Evolutionary conservation across 2,888 invertebrate genomes (phyloP).

Genomic region (Drosophila fulvimacula): DNA sequence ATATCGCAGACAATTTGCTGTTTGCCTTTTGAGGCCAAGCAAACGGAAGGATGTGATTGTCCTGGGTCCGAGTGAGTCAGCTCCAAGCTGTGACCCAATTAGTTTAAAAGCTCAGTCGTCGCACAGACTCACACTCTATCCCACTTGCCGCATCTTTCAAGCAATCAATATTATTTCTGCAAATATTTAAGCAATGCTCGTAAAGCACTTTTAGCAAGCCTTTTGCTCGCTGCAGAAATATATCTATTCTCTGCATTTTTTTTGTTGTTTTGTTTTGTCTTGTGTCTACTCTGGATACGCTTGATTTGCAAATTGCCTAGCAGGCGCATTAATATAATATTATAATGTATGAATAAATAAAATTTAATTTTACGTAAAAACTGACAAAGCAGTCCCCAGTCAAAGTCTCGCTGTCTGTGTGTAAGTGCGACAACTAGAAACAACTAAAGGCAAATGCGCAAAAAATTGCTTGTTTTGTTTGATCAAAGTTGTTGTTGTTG

Average conservation of each 20-base stretch:
- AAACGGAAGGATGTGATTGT: constrained; percentile 59
- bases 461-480: constrained; percentile 47
- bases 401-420: neutral
- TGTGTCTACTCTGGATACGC: constrained; percentile 25
- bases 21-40: constrained; percentile 53
- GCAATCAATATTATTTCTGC: constrained; percentile 43
- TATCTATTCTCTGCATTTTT: constrained; percentile 10
- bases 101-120: constrained; percentile 46
- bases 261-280: too few species aligned
- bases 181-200: constrained; percentile 32
- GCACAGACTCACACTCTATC: neutral
- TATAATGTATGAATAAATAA: constrained; percentile 72
- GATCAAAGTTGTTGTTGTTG: constrained; percentile 18
- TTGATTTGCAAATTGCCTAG: constrained; percentile 50
- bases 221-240: neutral
- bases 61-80: constrained; percentile 20
- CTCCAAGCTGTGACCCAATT: constrained; percentile 56
- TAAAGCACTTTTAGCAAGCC: constrained; percentile 1
- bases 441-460: constrained; percentile 43
- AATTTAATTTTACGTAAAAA: constrained; percentile 74
- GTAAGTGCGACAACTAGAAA: constrained; percentile 12
- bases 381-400: constrained; percentile 62
- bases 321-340: constrained; percentile 63
- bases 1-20: constrained; percentile 42
- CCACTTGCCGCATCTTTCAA: constrained; percentile 8